These are phyloP conservation scores for Megaptera novaeangliae DNA, from an alignment of 2,113 vertebrate species.

Conservation along the genomic window DNA sequence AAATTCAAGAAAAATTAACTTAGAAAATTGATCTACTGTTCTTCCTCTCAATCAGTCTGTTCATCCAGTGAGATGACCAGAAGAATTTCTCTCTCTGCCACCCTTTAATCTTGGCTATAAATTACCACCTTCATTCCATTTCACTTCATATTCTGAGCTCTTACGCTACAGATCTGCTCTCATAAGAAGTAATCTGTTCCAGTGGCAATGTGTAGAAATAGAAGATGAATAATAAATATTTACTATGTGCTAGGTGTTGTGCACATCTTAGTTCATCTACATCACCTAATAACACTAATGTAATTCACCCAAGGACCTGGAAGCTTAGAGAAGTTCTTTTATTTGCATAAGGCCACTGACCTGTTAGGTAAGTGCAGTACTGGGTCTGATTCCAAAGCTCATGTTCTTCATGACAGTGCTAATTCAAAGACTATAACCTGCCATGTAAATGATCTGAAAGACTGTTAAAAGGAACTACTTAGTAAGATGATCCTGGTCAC, in stretches of 20 bases:
- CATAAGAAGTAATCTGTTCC: neutral
- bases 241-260: neutral
- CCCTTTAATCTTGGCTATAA: neutral
- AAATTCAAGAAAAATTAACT: neutral
- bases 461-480: neutral
- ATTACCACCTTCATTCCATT: neutral
- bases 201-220: neutral
- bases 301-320: neutral
- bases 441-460: neutral
- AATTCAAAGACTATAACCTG: neutral
- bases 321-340: neutral
- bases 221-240: neutral
- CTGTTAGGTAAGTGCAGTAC: neutral
- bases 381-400: neutral
- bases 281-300: neutral
- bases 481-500: neutral
- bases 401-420: neutral
- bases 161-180: neutral
- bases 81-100: neutral
- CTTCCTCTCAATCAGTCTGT: neutral
- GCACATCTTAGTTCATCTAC: neutral
- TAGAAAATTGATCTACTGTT: neutral
- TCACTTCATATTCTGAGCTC: neutral
- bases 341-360: conserved; percentile 3
- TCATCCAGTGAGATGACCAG: neutral